Conservation (phyloP, 2,888 invertebrate genomes). For the Chrysotoxum bicinctum region DNA sequence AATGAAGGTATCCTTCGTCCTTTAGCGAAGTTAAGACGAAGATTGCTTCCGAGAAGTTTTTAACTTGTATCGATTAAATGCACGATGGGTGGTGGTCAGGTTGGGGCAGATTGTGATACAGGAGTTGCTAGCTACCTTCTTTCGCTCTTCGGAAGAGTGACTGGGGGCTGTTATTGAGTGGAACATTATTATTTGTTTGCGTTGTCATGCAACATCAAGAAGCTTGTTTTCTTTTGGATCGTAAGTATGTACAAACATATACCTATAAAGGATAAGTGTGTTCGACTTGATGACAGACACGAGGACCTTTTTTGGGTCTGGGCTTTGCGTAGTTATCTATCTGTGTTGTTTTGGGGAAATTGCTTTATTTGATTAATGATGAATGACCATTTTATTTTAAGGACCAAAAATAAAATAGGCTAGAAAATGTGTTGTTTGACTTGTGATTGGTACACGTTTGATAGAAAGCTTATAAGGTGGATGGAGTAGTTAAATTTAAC, state of each 20-base stretch:
- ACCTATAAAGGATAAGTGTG: neutral
- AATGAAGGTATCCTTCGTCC: constrained; percentile 50
- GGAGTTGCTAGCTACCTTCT: neutral
- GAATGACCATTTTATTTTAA: constrained; percentile 46
- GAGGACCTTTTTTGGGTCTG: neutral
- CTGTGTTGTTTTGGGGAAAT: constrained; percentile 29
- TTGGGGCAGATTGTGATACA: neutral
- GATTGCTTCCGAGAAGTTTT: constrained; percentile 41
- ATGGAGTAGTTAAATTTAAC: too few species aligned
- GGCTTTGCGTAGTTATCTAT: neutral
- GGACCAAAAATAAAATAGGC: neutral
- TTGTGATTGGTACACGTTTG: too few species aligned
- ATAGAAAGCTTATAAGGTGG: too few species aligned
- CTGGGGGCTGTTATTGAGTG: constrained; percentile 9
- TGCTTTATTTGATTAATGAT: constrained; percentile 65
- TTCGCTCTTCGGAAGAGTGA: neutral
- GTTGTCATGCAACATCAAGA: constrained; percentile 56
- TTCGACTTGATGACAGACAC: constrained; percentile 25
- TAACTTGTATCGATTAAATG: constrained; percentile 45
- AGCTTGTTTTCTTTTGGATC: neutral
- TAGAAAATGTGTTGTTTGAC: too few species aligned
- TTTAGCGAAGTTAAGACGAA: constrained; percentile 9
- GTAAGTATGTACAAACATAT: neutral
- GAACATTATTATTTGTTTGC: constrained; percentile 55
- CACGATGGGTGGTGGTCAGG: constrained; percentile 12